A percentile compares a stretch with the other conserved stretches of the same genome.
Conservation (phyloP, 2,797 vertebrate genomes). For the Prunella strophiata region DNA sequence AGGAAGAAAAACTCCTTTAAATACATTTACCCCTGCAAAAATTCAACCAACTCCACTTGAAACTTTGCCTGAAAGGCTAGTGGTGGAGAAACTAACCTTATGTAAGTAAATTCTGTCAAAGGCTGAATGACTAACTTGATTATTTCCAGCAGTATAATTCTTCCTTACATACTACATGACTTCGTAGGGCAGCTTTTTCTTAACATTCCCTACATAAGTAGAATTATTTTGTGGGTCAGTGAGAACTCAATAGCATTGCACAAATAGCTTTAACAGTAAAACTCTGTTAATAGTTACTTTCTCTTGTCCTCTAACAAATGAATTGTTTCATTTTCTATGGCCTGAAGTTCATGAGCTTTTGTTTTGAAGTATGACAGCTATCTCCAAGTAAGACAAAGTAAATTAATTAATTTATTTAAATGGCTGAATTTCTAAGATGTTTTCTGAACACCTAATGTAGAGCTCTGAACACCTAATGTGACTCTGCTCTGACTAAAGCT, state of each 20-base stretch:
- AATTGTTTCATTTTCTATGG: not conserved
- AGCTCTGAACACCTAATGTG: no score
- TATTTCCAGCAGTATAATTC: not conserved
- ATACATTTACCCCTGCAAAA: slow-evolving; percentile 87
- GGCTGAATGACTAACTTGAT: not conserved
- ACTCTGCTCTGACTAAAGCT: not conserved
- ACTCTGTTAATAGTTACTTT: not conserved
- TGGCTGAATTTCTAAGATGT: not conserved
- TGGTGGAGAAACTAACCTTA: slow-evolving; percentile 56
- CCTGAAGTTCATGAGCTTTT: not conserved
- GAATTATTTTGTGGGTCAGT: not conserved
- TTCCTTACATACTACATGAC: not conserved
- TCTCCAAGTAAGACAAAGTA: not conserved
- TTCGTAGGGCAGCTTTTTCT: not conserved
- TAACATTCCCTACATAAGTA: not conserved
- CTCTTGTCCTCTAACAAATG: not conserved
- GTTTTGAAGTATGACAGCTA: not conserved
- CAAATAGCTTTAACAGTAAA: not conserved
- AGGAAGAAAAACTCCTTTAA: slow-evolving; percentile 83
- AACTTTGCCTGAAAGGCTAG: slow-evolving; percentile 64
- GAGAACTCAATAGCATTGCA: not conserved
- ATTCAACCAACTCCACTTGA: slow-evolving; percentile 83
- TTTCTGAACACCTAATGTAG: not conserved
- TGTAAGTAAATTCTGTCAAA: slow-evolving; percentile 34
- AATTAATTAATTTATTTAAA: not conserved